These are phyloP conservation scores for Hyposoter didymator DNA, from an alignment of 2,888 invertebrate species.

Conservation along the genomic window DNA sequence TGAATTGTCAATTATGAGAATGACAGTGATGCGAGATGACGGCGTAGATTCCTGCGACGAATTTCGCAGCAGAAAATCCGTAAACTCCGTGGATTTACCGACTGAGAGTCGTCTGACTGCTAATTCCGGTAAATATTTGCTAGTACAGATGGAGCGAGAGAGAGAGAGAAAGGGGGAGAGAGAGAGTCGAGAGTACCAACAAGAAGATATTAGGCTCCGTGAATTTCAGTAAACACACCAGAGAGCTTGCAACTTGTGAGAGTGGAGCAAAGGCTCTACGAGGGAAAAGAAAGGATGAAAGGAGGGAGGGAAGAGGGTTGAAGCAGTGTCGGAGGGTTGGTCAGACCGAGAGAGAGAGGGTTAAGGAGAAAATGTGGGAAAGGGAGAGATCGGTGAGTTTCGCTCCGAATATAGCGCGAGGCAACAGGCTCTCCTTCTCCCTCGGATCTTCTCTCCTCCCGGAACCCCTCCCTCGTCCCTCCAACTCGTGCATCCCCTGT, in stretches of 20 bases:
- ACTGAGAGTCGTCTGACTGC: constrained; percentile 73
- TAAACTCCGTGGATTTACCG: constrained; percentile 67
- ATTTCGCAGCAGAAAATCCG: constrained; percentile 28
- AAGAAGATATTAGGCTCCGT: constrained; percentile 70
- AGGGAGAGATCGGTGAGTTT: constrained; percentile 60
- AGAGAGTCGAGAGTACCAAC: constrained; percentile 57
- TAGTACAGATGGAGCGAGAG: constrained; percentile 74
- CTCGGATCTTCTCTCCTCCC: constrained; percentile 42
- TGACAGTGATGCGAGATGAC: not conserved
- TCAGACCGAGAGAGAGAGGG: constrained; percentile 59
- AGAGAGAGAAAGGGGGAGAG: constrained; percentile 6
- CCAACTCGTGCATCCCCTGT: constrained; percentile 37
- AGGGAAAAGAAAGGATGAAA: not conserved
- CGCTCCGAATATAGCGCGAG: constrained; percentile 56
- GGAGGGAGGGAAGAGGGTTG: constrained; percentile 45
- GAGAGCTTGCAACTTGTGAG: constrained; percentile 48
- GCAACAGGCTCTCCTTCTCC: constrained; percentile 50
- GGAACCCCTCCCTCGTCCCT: constrained; percentile 32
- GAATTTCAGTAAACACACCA: constrained; percentile 74
- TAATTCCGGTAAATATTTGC: constrained; percentile 83
- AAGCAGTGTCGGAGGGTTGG: constrained; percentile 61
- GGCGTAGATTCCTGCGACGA: constrained; percentile 3
- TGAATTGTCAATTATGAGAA: not conserved
- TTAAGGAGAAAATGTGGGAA: constrained; percentile 45
- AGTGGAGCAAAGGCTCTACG: constrained; percentile 47